Base-by-base conservation (phyloP, 2,797 vertebrate genomes). In the Paguma larvata region DNA sequence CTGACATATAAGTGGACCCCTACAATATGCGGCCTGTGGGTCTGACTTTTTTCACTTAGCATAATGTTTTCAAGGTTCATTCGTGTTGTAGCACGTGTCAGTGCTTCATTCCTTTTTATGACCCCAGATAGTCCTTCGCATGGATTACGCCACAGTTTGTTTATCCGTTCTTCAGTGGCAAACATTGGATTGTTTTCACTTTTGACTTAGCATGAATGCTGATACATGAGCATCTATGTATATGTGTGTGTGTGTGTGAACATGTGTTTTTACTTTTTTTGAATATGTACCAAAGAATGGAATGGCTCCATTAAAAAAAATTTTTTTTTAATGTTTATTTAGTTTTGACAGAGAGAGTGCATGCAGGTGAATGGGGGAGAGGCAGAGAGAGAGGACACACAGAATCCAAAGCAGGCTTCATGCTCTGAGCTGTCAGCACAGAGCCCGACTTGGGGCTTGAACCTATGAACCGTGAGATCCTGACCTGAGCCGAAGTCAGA, bases 131-230 rank as follows among this genome's bases (percentile, higher is more conserved):
- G 6, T 91, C n/a, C 48, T 2, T 67, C 34, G 19, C 15, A 19
- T 30, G 9, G 48, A 41, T 75, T 77, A 25, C 18, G 68, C 19
- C 44, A 53, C 68, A 46, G 0, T 97, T 77, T 85, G 63, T 77
- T 51, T 80, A 65, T 68, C n/a, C 9, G 9, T 93, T 85, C 44
- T 41, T 82, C 44, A 63, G 59, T 72, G 72, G 63, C 62, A 5
- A 27, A 68, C 41, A 44, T 85, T 63, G 16, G 34, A 46, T 95
- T 93, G 6, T 73, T 90, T 86, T 34, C 27, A 51, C 30, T 32
- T 93, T 93, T 90, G 41, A 30, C 8, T 92, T 70, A 41, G 75
- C 34, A n/a, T 78, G 68, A 62, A 51, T 84, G 83, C 70, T 95
- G 19, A 62, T 94, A 63, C 46, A 75, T 44, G 34, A 92, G 68